Base-by-base conservation (phyloP, 2,113 vertebrate species). In the Porphyrio hochstetteri region DNA sequence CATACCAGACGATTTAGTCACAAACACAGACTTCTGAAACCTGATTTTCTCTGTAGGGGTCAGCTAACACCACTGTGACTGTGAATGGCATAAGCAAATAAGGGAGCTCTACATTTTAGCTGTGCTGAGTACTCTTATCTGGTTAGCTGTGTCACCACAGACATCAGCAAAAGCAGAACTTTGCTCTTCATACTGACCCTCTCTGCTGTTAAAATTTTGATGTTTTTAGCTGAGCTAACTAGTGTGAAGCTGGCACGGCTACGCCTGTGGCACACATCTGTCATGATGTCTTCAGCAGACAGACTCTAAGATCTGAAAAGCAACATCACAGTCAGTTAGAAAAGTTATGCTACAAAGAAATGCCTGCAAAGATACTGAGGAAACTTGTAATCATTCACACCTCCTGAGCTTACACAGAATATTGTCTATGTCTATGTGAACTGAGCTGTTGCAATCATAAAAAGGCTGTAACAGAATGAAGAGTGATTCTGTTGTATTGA, bases 71-170 rank as follows among this genome's bases (percentile, higher is more conserved):
- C 5, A 4, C 10, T 48, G 35, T 42, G 20, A 64, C 42, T 75
- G 10, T 33, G 88, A 86, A 56, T 53, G 4, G 2, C 11, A 57
- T 11, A 46, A 7, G 56, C 20, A 78, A 55, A 46, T 25, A n/a
- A 0, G 2, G 8, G 21, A 52, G 2, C 5, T 46, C n/a, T 74
- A 1, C 0, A 0, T 31, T 46, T 46, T 67, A 55, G 28, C 18
- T 68, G 6, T 29, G 7, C 28, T 44, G 64, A 56, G 20, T 68
- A 56, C 35, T 83, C 36, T 80, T 59, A 35, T 8, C 59, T 72
- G 35, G 10, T 70, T 82, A 88, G 16, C 25, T 8, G 1, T 24
- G 28, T 63, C 42, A 75, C 6, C 50, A 65, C 8, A 36, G 63
- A 53, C 53, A 76, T 48, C 35, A 77, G 31, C 71, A 88, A 75